Evolutionary conservation across 1,140 invertebrate genomes (phyloP).

Genomic region (Trachelipus rathkii): DNA sequence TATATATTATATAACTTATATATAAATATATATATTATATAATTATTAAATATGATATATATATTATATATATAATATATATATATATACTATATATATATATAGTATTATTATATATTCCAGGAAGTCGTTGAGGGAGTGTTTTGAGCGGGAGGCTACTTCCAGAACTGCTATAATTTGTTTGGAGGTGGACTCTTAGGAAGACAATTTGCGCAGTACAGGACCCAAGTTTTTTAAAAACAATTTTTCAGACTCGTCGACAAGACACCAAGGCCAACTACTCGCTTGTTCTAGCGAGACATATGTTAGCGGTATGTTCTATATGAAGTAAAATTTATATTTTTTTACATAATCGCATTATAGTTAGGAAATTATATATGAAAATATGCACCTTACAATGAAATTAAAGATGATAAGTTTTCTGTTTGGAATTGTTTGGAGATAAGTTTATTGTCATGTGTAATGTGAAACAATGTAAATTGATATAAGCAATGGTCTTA

Average conservation of each 20-base stretch:
- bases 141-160: slow-evolving; percentile 42
- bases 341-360: not conserved
- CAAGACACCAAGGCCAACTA: slow-evolving; percentile 60
- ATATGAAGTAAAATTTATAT: not conserved
- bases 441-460: too few relatives aligned
- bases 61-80: not conserved
- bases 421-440: too few relatives aligned
- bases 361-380: too few relatives aligned
- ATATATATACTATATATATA: slow-evolving; percentile 6
- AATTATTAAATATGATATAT: too few relatives aligned
- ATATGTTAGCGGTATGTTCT: slow-evolving; percentile 66
- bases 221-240: slow-evolving; percentile 54
- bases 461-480: too few relatives aligned
- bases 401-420: too few relatives aligned
- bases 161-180: slow-evolving; percentile 50
- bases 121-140: slow-evolving; percentile 33
- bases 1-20: too few relatives aligned
- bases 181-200: slow-evolving; percentile 50
- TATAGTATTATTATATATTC: not conserved
- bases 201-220: slow-evolving; percentile 35
- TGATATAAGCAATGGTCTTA: too few relatives aligned
- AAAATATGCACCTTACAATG: too few relatives aligned
- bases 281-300: slow-evolving; percentile 64
- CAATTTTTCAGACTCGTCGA: slow-evolving; percentile 65
- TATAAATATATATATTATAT: too few relatives aligned